Percentiles rank a stretch among this genome's conserved stretches.
Conservation (phyloP, 2,797 vertebrate genomes). For the Gadopsis marmoratus region DNA sequence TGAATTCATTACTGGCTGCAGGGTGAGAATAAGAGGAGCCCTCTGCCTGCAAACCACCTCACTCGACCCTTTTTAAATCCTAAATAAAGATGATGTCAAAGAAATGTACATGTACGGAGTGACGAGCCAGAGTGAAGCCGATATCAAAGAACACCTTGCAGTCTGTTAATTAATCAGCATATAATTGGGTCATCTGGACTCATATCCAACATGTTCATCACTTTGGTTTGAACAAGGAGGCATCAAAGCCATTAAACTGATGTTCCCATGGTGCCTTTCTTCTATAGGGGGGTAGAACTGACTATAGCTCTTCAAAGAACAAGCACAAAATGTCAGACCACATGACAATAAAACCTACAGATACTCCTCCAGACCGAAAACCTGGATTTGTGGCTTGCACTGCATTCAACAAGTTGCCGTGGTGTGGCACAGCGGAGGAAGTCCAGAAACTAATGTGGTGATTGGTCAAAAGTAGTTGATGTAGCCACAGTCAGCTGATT, state of each 20-base stretch:
- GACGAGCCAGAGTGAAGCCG: slow-evolving; percentile 17
- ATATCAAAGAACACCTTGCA: slow-evolving; percentile 39
- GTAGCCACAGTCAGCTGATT: neutral
- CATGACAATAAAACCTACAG: neutral
- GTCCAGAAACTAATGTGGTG: neutral
- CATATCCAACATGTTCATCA: neutral
- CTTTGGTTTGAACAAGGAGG: slow-evolving; percentile 17
- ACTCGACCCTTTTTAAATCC: slow-evolving; percentile 50
- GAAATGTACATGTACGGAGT: slow-evolving; percentile 28
- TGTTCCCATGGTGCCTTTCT: neutral
- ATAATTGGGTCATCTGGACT: slow-evolving; percentile 36
- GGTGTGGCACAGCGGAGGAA: neutral
- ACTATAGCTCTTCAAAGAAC: neutral
- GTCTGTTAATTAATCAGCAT: slow-evolving; percentile 31
- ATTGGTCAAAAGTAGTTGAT: neutral
- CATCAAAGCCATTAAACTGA: slow-evolving; percentile 16
- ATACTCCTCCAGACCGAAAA: neutral
- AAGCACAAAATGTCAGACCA: neutral
- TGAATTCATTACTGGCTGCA: slow-evolving; percentile 68
- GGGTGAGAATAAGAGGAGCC: slow-evolving; percentile 51
- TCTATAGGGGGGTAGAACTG: neutral
- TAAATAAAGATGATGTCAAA: slow-evolving; percentile 48
- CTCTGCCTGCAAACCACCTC: slow-evolving; percentile 53
- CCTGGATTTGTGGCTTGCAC: neutral
- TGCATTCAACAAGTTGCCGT: neutral